A percentile compares a stretch with the other conserved stretches of the same genome.
Conservation (phyloP, 37 sponge, comb jelly and placozoan species). For the Halisarca cf. caerulea region DNA sequence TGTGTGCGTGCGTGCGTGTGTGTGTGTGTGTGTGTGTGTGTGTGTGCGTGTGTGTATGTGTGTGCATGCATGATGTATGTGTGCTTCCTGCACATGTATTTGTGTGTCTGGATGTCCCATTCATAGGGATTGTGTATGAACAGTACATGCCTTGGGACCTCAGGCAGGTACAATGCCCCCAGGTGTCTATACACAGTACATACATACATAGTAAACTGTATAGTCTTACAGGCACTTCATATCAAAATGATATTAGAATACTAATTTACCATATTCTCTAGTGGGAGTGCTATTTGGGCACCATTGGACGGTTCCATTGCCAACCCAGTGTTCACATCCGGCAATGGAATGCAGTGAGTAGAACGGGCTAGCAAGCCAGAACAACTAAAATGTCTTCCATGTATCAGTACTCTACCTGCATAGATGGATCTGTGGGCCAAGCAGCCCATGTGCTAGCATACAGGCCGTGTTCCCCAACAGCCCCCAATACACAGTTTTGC, state of each 20-base stretch:
- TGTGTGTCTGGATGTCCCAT: too few species aligned
- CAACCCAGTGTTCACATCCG: background rate
- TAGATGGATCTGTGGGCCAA: conserved; percentile 52
- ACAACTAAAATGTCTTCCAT: too few species aligned
- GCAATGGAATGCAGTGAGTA: conserved; percentile 12
- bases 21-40: too few species aligned
- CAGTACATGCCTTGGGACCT: too few species aligned
- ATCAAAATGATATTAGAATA: background rate
- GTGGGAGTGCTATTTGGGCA: background rate
- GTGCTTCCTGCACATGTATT: too few species aligned
- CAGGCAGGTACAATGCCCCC: too few species aligned
- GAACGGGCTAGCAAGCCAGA: background rate
- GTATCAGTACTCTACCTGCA: background rate
- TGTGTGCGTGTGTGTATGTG: too few species aligned
- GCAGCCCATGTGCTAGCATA: conserved; percentile 47
- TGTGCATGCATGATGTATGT: too few species aligned
- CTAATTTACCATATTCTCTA: background rate
- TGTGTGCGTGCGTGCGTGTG: too few species aligned
- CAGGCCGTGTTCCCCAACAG: background rate
- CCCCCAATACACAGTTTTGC: conserved; percentile 41
- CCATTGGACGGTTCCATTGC: background rate
- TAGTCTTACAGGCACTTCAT: background rate
- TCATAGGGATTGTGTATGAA: too few species aligned
- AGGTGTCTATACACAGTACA: too few species aligned
- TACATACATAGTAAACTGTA: too few species aligned